Evolutionary conservation across 2,888 invertebrate genomes (phyloP), one percentile per base, ranked within the genome.

Genomic region (Celastrina argiolus): DNA sequence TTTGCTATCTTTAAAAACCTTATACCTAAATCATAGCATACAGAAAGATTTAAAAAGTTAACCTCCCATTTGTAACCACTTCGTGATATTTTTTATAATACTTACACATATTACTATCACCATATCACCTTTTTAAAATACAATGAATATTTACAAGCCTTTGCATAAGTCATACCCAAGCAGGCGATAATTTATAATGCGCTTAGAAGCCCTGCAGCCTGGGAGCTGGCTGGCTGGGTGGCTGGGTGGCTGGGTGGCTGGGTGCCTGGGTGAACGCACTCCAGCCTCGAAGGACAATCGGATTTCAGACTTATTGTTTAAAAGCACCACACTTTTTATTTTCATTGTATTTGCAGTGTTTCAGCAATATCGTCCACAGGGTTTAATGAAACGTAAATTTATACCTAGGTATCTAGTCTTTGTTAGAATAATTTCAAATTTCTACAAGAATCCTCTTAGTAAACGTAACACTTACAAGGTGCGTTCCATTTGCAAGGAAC

Each of bases 231-330:
- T n/a, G n/a, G 16, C 8, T 45, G 18, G 51, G 51, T 51, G 51
- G 16, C 8, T 45, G 18, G 51, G 51, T 51, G 51, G 16, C 8
- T 45, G 18, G 51, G 51, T 51, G 51, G 16, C 8, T 45, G 18
- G 51, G 51, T 51, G 51, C 42, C 8, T 45, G 18, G 51, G 51
- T 51, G 51, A 51, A 51, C 22, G 51, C 51, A 51, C 51, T 51
- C 22, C 22, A 26, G 22, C 51, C 22, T 22, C 51, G 36, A 51
- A 51, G 51, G 51, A 51, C 22, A 51, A 51, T 51, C 51, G 51
- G 22, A 26, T 51, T 51, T 51, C 51, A 51, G 51, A 51, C 51
- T 51, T 16, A 51, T 51, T 51, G 51, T 51, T 51, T 51, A 4
- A 26, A 51, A 51, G 5, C 51, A 26, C 22, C 18, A 22, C 12